Evolutionary conservation across 2,888 invertebrate species (phyloP), one percentile per base, ranked within the genome.

Genomic region (Hydrotaea cyrtoneurina): DNA sequence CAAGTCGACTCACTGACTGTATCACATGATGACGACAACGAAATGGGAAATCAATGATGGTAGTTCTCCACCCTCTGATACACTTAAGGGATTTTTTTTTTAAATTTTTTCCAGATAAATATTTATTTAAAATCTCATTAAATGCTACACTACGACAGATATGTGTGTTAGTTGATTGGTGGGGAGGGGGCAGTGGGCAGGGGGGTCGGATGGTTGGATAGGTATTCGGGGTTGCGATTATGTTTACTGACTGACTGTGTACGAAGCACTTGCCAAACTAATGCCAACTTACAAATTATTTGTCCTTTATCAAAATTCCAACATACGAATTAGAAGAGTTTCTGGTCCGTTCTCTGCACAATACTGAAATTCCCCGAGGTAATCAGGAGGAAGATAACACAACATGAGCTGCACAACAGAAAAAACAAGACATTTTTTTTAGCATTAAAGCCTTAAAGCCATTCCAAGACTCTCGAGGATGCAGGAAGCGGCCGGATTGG

Each of bases 371-470:
- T 82, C 69, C 85, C 82, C 79, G n/a, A 79, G 85, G 85, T 79
- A 82, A 82, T 79, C 82, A 85, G 81, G 76, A 85, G 82, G 85
- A 74, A 82, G 79, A 82, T 79, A 85, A 82, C 78, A 74, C 55
- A 50, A 78, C 72, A 69, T 71, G 69, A 69, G 69, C 69, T 69
- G 69, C 21, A 57, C 31, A 66, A 57, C 64, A 46, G 39, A 36
- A 62, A 39, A 81, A 79, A 73, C 82, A 79, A 79, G 78, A 79
- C 82, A 85, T 81, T 85, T 84, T 85, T 84, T 69, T 78, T 79
- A 85, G 81, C 84, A 82, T 77, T 74, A 73, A 79, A 78, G 50
- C 79, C 85, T 79, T 62, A 5, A 66, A 77, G 82, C 79, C 59
- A 11, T 46, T 17, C 15, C 19, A 46, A 46, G 69, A 69, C 69